These are phyloP conservation scores for Colius striatus DNA, from an alignment of 2,113 vertebrate species.

Conservation along the genomic window DNA sequence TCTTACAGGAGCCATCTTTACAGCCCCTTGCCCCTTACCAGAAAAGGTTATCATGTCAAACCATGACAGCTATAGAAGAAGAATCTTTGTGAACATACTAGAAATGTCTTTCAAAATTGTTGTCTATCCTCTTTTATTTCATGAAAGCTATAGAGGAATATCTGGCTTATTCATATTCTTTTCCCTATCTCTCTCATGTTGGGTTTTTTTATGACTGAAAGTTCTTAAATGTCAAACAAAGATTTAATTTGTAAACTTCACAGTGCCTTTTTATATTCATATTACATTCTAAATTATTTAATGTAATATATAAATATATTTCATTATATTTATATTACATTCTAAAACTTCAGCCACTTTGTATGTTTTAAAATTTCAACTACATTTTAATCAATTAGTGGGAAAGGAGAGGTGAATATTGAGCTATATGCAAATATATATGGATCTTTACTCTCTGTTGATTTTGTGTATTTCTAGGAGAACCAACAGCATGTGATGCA, in stretches of 20 bases:
- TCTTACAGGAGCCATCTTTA: too few species aligned
- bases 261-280: neutral
- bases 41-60: too few species aligned
- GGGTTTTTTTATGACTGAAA: neutral
- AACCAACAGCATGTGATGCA: neutral
- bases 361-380: neutral
- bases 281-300: too few species aligned
- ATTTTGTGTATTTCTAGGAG: neutral
- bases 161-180: neutral
- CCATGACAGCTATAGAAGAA: neutral
- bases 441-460: neutral
- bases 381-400: neutral
- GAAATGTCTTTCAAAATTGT: neutral
- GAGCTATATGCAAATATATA: neutral
- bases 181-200: neutral
- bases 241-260: neutral
- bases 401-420: neutral
- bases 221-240: neutral
- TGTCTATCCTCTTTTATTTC: neutral
- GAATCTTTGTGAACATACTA: neutral
- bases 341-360: neutral
- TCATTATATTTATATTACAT: too few species aligned
- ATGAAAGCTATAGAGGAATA: neutral
- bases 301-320: too few species aligned
- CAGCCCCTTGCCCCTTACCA: too few species aligned